Percentiles rank a stretch among this genome's conserved stretches.
Evolutionary conservation across 2,888 invertebrate genomes (phyloP).

Genomic region (Euzetes globulus): DNA sequence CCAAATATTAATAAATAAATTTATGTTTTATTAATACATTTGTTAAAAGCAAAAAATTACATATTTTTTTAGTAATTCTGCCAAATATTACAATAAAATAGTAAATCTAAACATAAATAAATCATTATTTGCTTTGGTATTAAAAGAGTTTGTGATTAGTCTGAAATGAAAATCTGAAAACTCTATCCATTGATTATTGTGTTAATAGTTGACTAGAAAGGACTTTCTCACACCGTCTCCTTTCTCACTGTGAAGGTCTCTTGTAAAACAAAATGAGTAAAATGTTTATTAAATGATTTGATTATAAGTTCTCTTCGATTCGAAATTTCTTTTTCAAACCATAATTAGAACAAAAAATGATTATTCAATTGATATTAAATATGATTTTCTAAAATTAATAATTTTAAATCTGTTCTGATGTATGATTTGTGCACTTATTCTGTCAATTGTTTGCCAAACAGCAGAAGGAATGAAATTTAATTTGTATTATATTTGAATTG

Average conservation of each 20-base stretch:
- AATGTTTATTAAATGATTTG: no score
- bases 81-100: constrained; percentile 26
- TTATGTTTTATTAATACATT: background rate
- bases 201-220: constrained; percentile 39
- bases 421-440: no score
- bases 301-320: no score
- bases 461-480: background rate
- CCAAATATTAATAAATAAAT: background rate
- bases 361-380: no score
- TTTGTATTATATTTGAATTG: background rate
- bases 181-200: background rate
- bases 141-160: background rate
- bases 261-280: background rate
- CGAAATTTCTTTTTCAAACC: no score
- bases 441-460: no score
- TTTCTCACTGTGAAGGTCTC: constrained; percentile 26
- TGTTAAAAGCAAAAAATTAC: background rate
- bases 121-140: constrained; percentile 11
- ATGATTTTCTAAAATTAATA: no score
- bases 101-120: constrained; percentile 2
- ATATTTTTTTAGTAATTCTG: no score
- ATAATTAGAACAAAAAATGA: no score
- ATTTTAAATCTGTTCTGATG: no score
- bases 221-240: constrained; percentile 34
- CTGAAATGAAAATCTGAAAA: constrained; percentile 1